phyloP scores from a whole-genome alignment of 2,797 vertebrate species.

The Benthosema pterotum region DNA sequence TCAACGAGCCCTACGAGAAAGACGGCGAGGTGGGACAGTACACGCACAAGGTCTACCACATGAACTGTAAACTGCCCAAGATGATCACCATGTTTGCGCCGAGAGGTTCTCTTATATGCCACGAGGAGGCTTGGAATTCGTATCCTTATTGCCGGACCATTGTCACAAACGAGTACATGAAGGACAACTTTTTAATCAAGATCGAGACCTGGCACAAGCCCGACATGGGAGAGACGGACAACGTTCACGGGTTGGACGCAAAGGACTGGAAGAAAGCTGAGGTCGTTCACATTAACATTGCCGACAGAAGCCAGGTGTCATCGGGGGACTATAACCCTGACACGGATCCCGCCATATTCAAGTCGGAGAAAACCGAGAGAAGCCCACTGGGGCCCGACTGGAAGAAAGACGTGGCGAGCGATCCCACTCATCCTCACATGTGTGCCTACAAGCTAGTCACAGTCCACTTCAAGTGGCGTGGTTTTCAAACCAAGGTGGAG shows the following conservation, averaged over 20 bases:
- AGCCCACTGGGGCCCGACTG: conserved; percentile 90
- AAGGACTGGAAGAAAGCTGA: conserved; percentile 84
- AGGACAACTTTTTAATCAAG: conserved; percentile 91
- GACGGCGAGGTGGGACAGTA: conserved; percentile 93
- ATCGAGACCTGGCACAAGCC: conserved; percentile 98
- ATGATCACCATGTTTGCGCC: conserved; percentile 87
- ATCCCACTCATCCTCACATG: conserved; percentile 91
- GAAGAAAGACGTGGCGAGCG: conserved; percentile 89
- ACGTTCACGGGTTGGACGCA: conserved; percentile 90
- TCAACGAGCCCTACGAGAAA: conserved; percentile 91
- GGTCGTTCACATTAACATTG: conserved; percentile 90
- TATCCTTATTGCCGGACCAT: conserved; percentile 92
- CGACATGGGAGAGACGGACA: conserved; percentile 90
- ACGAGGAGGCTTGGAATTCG: conserved; percentile 98
- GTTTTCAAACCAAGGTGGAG: conserved; percentile 87
- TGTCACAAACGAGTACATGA: conserved; percentile 84
- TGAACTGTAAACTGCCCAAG: conserved; percentile 92
- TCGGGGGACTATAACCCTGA: conserved; percentile 94
- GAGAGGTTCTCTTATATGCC: conserved; percentile 87
- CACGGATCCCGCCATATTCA: conserved; percentile 90
- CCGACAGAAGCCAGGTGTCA: conserved; percentile 81
- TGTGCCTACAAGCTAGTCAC: conserved; percentile 97
- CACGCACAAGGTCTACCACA: conserved; percentile 97
- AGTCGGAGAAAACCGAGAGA: conserved; percentile 90
- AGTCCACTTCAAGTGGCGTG: conserved; percentile 90